Base-by-base conservation (phyloP, 64 coral and sea anemone genomes). In the Catalaphyllia jardinei region DNA sequence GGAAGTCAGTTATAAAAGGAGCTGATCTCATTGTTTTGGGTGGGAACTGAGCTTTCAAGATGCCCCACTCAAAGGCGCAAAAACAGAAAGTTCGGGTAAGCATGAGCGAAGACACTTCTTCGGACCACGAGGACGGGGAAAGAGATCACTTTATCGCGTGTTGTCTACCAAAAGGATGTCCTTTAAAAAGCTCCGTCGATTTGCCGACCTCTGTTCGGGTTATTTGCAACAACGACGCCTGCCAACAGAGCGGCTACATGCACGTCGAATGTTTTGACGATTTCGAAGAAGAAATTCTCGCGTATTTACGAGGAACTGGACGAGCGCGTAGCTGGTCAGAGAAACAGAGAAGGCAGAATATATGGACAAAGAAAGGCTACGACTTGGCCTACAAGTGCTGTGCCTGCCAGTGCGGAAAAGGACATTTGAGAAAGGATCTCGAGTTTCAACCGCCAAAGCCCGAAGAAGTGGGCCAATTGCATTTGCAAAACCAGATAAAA, bases 341-440 rank as follows among this genome's bases (percentile, higher is more conserved):
- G 85, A 98, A 98, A 29, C 95, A 98, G 84, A 84, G 95, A 88
- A 75, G 95, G 14, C 95, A 98, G 49, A 98, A 98, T 83, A 98
- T 98, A 89, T 98, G 95, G 95, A 98, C 95, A 74, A 98, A 98
- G 92, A 98, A 94, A 65, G 95, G 95, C 20, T 98, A 98, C 52
- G 95, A 98, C 79, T 82, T 98, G 24, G 95, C 95, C 0, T 98
- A 94, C 57, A 98, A 98, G 83, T 98, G 95, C n/a, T 98, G 95
- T 61, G 92, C 95, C 86, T 98, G 95, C 62, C 76, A 73, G 12
- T 98, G 95, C 78, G 92, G 89, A 67, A 98, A 98, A 71, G 95
- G 95, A 4, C 95, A 98, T 86, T 92, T 98, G 60, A 92, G 92
- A 86, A 98, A 98, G 60, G 95, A 98, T 86, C 88, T 98, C 79